Evolutionary conservation across 2,888 invertebrate species (phyloP).

Genomic region (Zeuzera pyrina): DNA sequence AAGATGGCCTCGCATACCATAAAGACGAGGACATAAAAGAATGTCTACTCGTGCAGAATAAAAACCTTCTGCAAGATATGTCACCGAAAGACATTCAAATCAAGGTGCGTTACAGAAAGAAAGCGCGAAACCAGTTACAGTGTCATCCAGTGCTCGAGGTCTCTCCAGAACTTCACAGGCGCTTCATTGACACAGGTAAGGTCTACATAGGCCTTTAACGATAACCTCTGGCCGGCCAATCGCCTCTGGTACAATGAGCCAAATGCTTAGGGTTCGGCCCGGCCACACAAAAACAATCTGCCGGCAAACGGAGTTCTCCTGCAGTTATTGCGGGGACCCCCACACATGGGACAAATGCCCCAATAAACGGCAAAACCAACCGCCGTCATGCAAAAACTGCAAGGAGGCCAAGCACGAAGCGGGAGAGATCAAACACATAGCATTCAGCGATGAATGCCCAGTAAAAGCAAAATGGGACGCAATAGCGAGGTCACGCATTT

Average conservation of each 20-base stretch:
- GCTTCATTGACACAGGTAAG: neutral
- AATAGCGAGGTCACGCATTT: no score
- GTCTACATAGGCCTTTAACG: neutral
- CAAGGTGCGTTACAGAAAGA: neutral
- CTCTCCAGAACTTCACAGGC: neutral
- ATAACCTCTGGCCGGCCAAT: neutral
- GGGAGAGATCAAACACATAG: no score
- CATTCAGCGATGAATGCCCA: no score
- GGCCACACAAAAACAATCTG: slow-evolving; percentile 1
- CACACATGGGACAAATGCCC: neutral
- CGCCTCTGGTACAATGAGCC: slow-evolving; percentile 1
- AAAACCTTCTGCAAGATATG: no score
- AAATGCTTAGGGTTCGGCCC: slow-evolving; percentile 3
- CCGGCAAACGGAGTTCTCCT: neutral
- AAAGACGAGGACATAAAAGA: no score
- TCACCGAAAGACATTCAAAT: no score
- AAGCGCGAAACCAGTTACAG: neutral
- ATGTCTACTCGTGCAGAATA: no score
- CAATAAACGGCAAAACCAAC: neutral
- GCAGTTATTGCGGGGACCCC: neutral
- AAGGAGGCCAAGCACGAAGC: neutral
- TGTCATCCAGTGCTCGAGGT: neutral
- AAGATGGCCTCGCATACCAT: no score
- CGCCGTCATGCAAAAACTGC: neutral
- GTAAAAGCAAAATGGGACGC: no score